A percentile compares a stretch with the other conserved stretches of the same genome.
Evolutionary conservation across 2,797 vertebrate genomes (phyloP).

Genomic region (Rhinophrynus dorsalis): DNA sequence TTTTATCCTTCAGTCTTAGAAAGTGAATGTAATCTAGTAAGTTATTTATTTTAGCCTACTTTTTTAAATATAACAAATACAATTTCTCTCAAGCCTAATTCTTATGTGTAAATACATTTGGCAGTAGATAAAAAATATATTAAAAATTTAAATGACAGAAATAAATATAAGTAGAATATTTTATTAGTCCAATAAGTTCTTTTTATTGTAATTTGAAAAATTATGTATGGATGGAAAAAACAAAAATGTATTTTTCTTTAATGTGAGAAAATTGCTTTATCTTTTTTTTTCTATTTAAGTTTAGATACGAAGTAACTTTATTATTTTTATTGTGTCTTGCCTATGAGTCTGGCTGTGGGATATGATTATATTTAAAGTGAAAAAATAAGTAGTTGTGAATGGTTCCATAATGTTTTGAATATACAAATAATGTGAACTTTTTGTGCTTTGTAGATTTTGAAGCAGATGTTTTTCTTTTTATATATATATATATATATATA

Average conservation of each 20-base stretch:
- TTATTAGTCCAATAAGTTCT: neutral
- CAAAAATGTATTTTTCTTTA: constrained; percentile 10
- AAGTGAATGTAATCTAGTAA: neutral
- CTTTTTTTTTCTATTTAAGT: constrained; percentile 7
- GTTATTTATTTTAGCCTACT: neutral
- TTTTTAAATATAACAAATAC: constrained; percentile 1
- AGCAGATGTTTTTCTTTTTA: too few species aligned
- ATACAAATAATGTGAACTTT: too few species aligned
- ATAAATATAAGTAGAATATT: neutral
- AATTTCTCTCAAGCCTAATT: neutral
- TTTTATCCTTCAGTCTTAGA: neutral
- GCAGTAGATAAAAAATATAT: neutral
- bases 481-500: too few species aligned
- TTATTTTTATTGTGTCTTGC: constrained; percentile 18
- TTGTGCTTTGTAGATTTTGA: too few species aligned
- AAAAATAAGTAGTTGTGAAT: too few species aligned
- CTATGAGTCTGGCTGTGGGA: neutral
- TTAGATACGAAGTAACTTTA: neutral
- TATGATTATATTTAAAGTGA: neutral
- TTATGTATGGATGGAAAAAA: neutral
- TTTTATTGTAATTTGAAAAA: constrained; percentile 4
- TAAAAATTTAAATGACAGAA: constrained; percentile 1
- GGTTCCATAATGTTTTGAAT: too few species aligned
- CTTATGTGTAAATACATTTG: constrained; percentile 3
- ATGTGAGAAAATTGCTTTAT: constrained; percentile 1